phyloP scores from a whole-genome alignment of 2,888 invertebrate genomes.

The Euphydryas editha region DNA sequence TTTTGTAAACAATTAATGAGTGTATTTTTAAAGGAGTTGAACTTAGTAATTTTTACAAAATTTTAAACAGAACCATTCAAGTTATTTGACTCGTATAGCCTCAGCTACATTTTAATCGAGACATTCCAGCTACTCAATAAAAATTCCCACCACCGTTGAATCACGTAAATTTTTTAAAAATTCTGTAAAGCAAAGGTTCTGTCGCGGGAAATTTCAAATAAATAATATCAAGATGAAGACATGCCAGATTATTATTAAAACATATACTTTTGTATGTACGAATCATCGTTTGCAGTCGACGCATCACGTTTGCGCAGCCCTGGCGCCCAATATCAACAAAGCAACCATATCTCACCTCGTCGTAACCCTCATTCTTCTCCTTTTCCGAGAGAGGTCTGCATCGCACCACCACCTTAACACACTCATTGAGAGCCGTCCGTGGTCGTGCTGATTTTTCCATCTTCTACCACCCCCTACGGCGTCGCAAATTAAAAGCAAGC shows the following conservation, averaged over 20 bases:
- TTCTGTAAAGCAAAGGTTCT: too few relatives aligned
- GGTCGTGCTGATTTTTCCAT: slow-evolving; percentile 81
- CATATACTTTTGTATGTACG: neutral
- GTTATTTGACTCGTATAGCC: neutral
- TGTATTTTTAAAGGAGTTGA: too few relatives aligned
- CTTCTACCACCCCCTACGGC: slow-evolving; percentile 58
- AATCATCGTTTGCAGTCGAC: slow-evolving; percentile 45
- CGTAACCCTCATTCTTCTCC: slow-evolving; percentile 90
- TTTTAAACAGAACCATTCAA: neutral
- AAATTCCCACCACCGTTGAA: slow-evolving; percentile 38
- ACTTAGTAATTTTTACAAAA: neutral
- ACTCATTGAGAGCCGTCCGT: slow-evolving; percentile 87
- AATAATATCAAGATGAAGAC: neutral
- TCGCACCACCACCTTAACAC: slow-evolving; percentile 98
- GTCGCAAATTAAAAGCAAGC: slow-evolving; percentile 59
- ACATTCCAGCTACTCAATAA: slow-evolving; percentile 23
- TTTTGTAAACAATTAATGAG: too few relatives aligned
- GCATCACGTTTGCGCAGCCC: slow-evolving; percentile 64
- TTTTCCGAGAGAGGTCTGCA: slow-evolving; percentile 97
- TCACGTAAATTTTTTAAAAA: slow-evolving; percentile 23
- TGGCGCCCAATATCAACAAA: slow-evolving; percentile 52
- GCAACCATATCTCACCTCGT: slow-evolving; percentile 74
- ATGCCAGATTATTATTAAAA: neutral
- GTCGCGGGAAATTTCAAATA: neutral
- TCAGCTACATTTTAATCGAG: slow-evolving; percentile 7